Evolutionary conservation across 2,888 invertebrate species (phyloP), one percentile per base, ranked within the genome.

Genomic region (Pediacus dermestoides): DNA sequence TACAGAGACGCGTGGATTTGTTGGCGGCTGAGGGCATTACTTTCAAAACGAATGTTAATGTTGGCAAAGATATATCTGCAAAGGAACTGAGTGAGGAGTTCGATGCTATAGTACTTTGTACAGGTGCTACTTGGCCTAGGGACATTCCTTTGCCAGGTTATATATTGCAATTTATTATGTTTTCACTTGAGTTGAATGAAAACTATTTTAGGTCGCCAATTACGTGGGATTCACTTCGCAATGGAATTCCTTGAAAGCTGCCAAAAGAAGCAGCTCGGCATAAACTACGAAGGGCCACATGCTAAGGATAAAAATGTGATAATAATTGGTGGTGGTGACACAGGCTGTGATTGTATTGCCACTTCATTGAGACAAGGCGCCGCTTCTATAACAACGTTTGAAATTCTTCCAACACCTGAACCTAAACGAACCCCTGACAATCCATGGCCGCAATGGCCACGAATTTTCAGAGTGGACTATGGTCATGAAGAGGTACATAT

Each of bases 391-490:
- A 91, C 90, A 1, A 88, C 94, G 1, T 99, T 99, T 71, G 99
- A 99, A 75, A 99, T 99, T 61, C 74, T 99, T 33, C 96, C 97
- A 0, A 84, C 89, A 59, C 97, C 97, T 9, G 88, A 91, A 35
- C 74, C 75, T 2, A 75, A 74, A 14, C 77, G 99, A 18, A 84
- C 85, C 8, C 74, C 75, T 9, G 93, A 93, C 67, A 99, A 99
- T 71, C 97, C 97, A 0, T 99, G 99, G 99, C 99, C 97, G 2
- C 93, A 96, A 64, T 99, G 91, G 86, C 97, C 97, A 0, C 78
- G 90, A 61, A 88, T 95, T 13, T 96, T 97, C 77, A 85, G 85
- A 55, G 88, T 96, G 13, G 99, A 99, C 70, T 99, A 99, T 64
- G 99, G 99, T 0, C 97, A 99, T 61, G 96, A 97, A 59, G 99